Evolutionary conservation across 2,113 vertebrate species (phyloP), one percentile per base, ranked within the genome.

Genomic region (Polyodon spathula): DNA sequence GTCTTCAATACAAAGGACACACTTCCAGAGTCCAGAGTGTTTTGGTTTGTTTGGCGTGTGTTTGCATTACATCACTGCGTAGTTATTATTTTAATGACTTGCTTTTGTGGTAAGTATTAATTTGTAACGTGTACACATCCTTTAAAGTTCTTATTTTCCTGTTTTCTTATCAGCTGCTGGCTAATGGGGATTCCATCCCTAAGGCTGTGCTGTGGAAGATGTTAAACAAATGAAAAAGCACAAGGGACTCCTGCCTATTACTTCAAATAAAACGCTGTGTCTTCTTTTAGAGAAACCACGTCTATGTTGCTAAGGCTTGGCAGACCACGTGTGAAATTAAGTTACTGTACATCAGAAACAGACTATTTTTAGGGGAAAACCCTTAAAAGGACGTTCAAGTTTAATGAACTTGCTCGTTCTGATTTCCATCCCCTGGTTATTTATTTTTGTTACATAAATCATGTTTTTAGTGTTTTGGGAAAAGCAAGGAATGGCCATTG

Each of bases 21-120:
- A n/a, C n/a, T n/a, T n/a, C n/a, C n/a, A n/a, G n/a, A n/a, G n/a
- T 66, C n/a, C 46, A 50, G n/a, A 12, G 46, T 50, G 46, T 50
- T 12, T 50, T 14, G 4, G 10, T 11, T 5, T 11, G 10, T 11
- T 5, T 11, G n/a, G 10, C 6, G 11, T 50, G 7, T 11, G 46
- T 50, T 17, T 41, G 10, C 55, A 73, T 81, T 71, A 85, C 72
- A 69, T 84, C 81, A 82, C 60, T 65, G 44, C 14, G 14, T 59
- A 63, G 66, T 51, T 71, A 78, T 74, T 66, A 71, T 66, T 57
- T 60, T 62, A 65, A 70, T 62, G 63, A 57, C 54, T 66, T 41
- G 58, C 16, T 27, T n/a, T n/a, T n/a, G n/a, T n/a, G n/a, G n/a
- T 41, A 4, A 10, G 41, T 59, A 16, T 42, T 27, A 37, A 6